A percentile compares a stretch with the other conserved stretches of the same genome.
These are phyloP conservation scores for Aporrectodea caliginosa DNA, from an alignment of 1,140 invertebrate species.

Conservation along the genomic window DNA sequence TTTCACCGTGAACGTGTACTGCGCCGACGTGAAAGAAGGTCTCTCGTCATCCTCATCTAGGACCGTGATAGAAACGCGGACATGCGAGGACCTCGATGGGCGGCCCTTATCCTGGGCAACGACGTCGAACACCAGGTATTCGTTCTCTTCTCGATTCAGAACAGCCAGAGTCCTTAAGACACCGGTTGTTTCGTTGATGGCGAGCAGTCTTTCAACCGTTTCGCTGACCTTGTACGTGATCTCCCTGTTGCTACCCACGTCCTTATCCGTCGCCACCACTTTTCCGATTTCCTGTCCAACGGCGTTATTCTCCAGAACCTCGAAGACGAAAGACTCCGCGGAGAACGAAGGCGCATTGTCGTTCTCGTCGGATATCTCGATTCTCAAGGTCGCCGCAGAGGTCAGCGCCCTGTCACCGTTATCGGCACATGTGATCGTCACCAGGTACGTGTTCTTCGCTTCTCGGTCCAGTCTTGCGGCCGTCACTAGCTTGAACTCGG, in stretches of 20 bases:
- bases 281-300: conserved; percentile 9
- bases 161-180: conserved; percentile 4
- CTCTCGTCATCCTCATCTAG: conserved; percentile 20
- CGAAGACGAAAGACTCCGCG: conserved; percentile 73
- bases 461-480: conserved; percentile 78
- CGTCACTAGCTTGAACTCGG: conserved; percentile 69
- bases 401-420: background rate
- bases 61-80: background rate
- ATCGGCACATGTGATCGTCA: conserved; percentile 47
- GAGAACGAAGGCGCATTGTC: conserved; percentile 83
- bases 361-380: conserved; percentile 76
- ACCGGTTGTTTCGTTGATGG: conserved; percentile 18
- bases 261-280: conserved; percentile 14
- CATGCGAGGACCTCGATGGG: background rate
- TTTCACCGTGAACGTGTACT: conserved; percentile 17
- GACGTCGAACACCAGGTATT: conserved; percentile 23
- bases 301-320: conserved; percentile 44
- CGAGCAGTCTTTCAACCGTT: background rate
- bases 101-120: conserved; percentile 15
- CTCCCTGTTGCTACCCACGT: background rate
- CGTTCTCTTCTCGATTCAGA: conserved; percentile 21
- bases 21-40: conserved; percentile 16
- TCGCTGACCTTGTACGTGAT: conserved; percentile 63
- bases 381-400: background rate
- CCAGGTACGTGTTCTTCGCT: conserved; percentile 71